Evolutionary conservation across 2,113 vertebrate genomes (phyloP), one percentile per base, ranked within the genome.

Genomic region (Sorex fumeus): DNA sequence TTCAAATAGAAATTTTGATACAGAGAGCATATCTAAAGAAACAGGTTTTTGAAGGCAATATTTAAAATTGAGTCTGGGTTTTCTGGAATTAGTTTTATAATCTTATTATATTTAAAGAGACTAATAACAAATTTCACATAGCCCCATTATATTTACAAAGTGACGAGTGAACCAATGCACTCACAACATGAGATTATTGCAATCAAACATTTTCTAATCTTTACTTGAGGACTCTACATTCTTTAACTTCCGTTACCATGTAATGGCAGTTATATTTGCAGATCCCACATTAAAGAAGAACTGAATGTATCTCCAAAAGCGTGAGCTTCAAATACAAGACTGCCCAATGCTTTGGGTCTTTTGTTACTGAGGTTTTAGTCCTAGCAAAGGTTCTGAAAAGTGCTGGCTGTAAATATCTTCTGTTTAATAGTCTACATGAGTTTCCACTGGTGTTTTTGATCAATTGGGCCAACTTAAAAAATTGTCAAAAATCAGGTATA

Each of bases 211-310:
- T 97, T 96, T 94, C 95, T 97, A 93, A 88, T 95, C 93, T 0
- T 95, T 96, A 94, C 96, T 1, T 93, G 84, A 97, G 92, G 83
- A 94, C 96, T 98, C 96, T 94, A 95, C 93, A 93, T 0, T 84
- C 47, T 93, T 95, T 96, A 97, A 96, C 97, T 97, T 94, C 95
- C 57, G 94, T 98, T 98, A 97, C 97, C 94, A 85, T 97, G 97
- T 97, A 98, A 98, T 97, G 97, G 96, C 92, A 92, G 97, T 97
- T 96, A 96, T 84, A 91, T 96, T 92, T 97, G 97, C 97, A 96
- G 88, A 95, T 95, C 78, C 92, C 93, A 89, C 72, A 6, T 95
- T 87, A 82, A 79, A 93, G 79, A 92, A 75, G 93, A 90, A 85
- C 81, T 62, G 28, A 95, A 88, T 92, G 93, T 95, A 90, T 76